phyloP scores from a whole-genome alignment of 2,888 invertebrate genomes.

The Oscheius sp. region DNA sequence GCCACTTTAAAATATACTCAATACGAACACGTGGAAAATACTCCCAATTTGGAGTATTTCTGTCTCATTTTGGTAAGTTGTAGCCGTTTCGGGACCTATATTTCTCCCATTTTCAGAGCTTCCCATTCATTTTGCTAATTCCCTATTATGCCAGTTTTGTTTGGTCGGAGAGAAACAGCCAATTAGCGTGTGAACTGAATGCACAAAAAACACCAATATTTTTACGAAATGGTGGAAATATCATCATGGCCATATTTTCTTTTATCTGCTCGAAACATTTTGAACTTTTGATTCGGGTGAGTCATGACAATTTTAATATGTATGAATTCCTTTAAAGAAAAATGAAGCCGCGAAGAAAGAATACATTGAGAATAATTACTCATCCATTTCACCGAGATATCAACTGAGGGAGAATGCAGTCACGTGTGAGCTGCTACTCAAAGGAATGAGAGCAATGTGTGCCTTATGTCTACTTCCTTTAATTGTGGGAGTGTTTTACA shows the following conservation, averaged over 20 bases:
- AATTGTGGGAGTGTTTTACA: background rate
- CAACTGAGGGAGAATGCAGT: constrained; percentile 50
- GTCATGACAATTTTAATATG: no score
- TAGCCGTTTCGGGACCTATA: background rate
- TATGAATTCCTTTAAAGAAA: background rate
- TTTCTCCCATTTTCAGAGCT: constrained; percentile 24
- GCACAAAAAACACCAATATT: constrained; percentile 38
- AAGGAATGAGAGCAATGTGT: background rate
- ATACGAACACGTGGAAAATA: constrained; percentile 41
- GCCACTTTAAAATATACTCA: constrained; percentile 44
- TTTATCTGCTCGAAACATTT: constrained; percentile 41
- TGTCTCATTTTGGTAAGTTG: background rate
- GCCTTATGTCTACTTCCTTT: constrained; percentile 17
- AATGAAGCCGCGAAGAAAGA: constrained; percentile 26
- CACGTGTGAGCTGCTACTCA: constrained; percentile 42
- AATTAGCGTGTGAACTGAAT: constrained; percentile 40
- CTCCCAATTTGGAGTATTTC: background rate
- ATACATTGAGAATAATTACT: constrained; percentile 39
- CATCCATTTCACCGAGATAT: constrained; percentile 43
- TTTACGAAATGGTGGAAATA: constrained; percentile 49
- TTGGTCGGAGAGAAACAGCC: background rate
- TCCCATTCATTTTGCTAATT: constrained; percentile 4
- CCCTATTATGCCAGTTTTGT: background rate
- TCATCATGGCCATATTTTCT: constrained; percentile 43
- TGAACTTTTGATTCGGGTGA: constrained; percentile 39